Evolutionary conservation across 1,140 invertebrate species (phyloP).

Genomic region (Drosophila ficusphila): DNA sequence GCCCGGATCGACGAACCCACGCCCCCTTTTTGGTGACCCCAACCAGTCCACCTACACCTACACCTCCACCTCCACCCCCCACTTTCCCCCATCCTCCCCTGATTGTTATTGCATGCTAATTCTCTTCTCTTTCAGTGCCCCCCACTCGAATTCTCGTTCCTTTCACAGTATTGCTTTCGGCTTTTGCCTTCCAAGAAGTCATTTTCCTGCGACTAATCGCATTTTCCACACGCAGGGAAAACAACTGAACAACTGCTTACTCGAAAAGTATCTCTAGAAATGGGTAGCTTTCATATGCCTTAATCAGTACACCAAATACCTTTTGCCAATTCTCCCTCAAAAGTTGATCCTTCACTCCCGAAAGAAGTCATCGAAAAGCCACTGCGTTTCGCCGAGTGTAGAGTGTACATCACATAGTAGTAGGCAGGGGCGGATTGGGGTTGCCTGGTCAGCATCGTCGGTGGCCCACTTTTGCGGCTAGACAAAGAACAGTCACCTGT

Average conservation of each 20-base stretch:
- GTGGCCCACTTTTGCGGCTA: conserved; percentile 2
- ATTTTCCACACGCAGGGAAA: conserved; percentile 46
- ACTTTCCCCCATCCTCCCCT: conserved; percentile 9
- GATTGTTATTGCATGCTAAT: conserved; percentile 76
- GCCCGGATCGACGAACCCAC: neutral
- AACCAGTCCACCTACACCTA: neutral
- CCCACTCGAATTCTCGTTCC: neutral
- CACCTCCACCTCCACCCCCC: neutral
- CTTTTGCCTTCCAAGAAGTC: conserved; percentile 40
- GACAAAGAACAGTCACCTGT: conserved; percentile 11
- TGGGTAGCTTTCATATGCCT: too few relatives aligned
- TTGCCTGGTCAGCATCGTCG: conserved; percentile 7
- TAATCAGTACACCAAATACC: too few relatives aligned
- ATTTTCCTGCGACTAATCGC: conserved; percentile 62
- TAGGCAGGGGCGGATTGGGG: neutral
- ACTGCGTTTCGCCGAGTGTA: neutral
- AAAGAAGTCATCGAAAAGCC: too few relatives aligned
- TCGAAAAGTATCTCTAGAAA: neutral
- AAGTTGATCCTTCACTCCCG: too few relatives aligned
- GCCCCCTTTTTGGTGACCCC: neutral
- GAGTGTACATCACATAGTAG: too few relatives aligned
- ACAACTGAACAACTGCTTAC: neutral
- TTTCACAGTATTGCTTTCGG: conserved; percentile 32
- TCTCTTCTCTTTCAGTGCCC: conserved; percentile 31
- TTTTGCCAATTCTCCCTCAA: too few relatives aligned